Conservation (phyloP, 2,113 vertebrate species). For the Sylvia atricapilla region DNA sequence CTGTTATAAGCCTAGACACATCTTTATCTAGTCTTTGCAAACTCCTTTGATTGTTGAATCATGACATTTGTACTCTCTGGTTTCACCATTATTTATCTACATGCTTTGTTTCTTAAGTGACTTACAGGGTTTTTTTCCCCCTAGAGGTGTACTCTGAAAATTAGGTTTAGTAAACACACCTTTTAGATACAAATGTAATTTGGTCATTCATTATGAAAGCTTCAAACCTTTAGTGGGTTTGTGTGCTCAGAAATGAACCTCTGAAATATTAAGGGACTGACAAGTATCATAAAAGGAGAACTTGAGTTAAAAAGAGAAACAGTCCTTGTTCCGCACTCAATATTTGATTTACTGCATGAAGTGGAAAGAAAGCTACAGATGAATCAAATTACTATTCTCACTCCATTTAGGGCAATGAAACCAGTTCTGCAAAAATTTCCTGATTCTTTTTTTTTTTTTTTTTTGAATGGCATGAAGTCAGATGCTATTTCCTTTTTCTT, state of each 20-base stretch:
- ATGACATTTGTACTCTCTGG: not conserved
- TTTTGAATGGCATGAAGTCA: not conserved
- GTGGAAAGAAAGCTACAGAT: not conserved
- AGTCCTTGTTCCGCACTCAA: not conserved
- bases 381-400: not conserved
- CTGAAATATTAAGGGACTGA: not conserved
- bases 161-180: not conserved
- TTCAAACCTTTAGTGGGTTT: not conserved
- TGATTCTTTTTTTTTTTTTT: not conserved
- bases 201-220: not conserved
- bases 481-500: not conserved
- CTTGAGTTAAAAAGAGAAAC: not conserved
- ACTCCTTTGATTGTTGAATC: not conserved
- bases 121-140: rapidly evolving
- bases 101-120: not conserved
- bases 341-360: not conserved
- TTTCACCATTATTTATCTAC: not conserved
- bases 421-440: not conserved
- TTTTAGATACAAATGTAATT: not conserved
- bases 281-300: not conserved
- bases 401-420: not conserved
- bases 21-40: not conserved
- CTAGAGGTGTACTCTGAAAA: not conserved
- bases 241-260: not conserved
- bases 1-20: not conserved